A percentile compares a stretch with the other conserved stretches of the same genome.
Evolutionary conservation across 2,113 vertebrate genomes (phyloP).

Genomic region (Alouatta palliata): DNA sequence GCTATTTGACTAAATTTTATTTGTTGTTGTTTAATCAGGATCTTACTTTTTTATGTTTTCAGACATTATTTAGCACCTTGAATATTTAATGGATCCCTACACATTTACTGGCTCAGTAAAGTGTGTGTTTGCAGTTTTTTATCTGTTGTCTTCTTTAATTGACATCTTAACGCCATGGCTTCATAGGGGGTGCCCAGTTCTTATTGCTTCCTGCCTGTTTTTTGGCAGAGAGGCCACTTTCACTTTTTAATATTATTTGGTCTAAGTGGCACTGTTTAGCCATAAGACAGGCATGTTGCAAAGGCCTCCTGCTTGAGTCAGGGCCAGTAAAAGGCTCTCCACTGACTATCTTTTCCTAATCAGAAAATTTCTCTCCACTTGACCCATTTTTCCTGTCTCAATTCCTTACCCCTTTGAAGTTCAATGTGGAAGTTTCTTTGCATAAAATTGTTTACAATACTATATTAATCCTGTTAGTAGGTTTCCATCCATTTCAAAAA

Average conservation of each 20-base stretch:
- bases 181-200: background rate
- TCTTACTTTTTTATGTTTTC: background rate
- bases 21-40: background rate
- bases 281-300: background rate
- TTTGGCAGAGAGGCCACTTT: background rate
- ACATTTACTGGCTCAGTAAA: background rate
- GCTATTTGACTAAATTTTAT: background rate
- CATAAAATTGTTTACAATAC: slow-evolving; percentile 63
- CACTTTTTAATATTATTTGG: background rate
- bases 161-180: background rate
- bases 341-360: slow-evolving; percentile 2
- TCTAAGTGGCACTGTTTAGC: background rate
- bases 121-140: background rate
- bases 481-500: slow-evolving; percentile 55
- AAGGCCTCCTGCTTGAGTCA: slow-evolving; percentile 22
- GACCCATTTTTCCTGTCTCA: slow-evolving; percentile 60
- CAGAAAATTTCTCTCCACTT: slow-evolving; percentile 42
- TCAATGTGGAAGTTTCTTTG: slow-evolving; percentile 53
- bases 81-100: background rate
- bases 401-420: slow-evolving; percentile 71
- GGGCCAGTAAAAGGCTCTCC: background rate
- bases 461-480: slow-evolving; percentile 64
- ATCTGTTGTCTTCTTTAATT: background rate
- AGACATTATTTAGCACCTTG: background rate
- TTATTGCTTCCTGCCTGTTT: background rate